Base-by-base conservation (phyloP, 2,888 invertebrate species). In the Parnassius glacialis region DNA sequence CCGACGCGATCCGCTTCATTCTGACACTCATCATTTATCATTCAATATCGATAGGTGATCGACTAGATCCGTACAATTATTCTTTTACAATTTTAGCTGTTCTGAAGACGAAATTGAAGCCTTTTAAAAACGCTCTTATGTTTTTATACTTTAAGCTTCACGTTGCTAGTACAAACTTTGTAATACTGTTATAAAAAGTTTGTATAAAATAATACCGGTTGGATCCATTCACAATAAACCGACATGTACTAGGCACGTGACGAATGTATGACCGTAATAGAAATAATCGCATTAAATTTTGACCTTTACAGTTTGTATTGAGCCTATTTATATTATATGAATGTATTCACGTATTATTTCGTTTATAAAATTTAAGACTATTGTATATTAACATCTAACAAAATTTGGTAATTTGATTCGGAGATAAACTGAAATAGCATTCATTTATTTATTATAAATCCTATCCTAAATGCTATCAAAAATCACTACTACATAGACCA, bases 11-110 rank as follows among this genome's bases (percentile, higher is more conserved):
- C 72, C 71, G 71, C 75, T 75, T 68, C 61, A 66, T 70, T 61
- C 61, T 79, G 84, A 84, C 84, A 75, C 67, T 64, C 67, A 73
- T 75, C 84, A 84, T 87, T 84, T 83, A 85, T 87, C 87, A 85
- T 77, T 71, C 68, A 69, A 73, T 82, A 85, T 85, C 86, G 79
- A 84, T 78, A 71, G 74, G 79, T 83, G 86, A 87, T 85, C 85
- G 80, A 79, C 81, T 80, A 75, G 77, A 76, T 68, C 70, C 70
- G 74, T 75, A 78, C 80, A 82, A 83, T 81, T 80, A 80, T 78
- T 73, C 66, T 68, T 62, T 53, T 20, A 57, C 55, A 44, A 48
- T 25, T 61, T 48, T 51, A 51, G 59, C 10, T 43, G 16, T 47
- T 13, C 56, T 34, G n/a, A n/a, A 11, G 3, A 13, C n/a, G 16